A percentile compares a stretch with the other conserved stretches of the same genome.
Evolutionary conservation across 2,113 vertebrate species (phyloP).

Genomic region (Paratilapia polleni): DNA sequence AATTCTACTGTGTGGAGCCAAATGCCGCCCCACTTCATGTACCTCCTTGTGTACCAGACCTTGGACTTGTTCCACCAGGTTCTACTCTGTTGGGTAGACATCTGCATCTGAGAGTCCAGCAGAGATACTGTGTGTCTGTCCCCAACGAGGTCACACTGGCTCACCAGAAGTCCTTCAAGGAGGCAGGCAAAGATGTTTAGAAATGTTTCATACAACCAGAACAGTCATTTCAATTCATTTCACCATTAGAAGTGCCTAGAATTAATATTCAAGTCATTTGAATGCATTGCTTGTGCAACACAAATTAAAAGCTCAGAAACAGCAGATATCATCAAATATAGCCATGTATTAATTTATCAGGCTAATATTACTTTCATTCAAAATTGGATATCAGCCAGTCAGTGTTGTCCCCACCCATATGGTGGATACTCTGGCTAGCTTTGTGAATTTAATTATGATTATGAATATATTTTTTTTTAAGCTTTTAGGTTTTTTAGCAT

Average conservation of each 20-base stretch:
- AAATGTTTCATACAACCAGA: not conserved
- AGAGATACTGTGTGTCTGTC: slow-evolving; percentile 4
- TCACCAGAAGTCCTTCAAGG: not conserved
- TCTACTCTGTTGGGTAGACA: slow-evolving; percentile 43
- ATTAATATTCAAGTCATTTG: slow-evolving; percentile 19
- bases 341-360: slow-evolving; percentile 49
- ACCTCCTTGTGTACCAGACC: slow-evolving; percentile 83
- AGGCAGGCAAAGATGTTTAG: slow-evolving; percentile 12
- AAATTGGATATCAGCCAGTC: slow-evolving; percentile 39
- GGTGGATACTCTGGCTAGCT: not conserved
- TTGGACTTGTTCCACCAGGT: slow-evolving; percentile 68
- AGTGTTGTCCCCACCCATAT: slow-evolving; percentile 5
- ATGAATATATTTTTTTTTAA: not conserved
- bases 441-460: slow-evolving; percentile 40
- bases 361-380: slow-evolving; percentile 36
- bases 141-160: slow-evolving; percentile 12
- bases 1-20: slow-evolving; percentile 95
- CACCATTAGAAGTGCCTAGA: not conserved
- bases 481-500: not conserved
- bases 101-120: slow-evolving; percentile 51
- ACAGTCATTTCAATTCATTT: not conserved
- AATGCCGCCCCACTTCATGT: slow-evolving; percentile 89
- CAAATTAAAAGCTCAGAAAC: slow-evolving; percentile 45
- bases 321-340: slow-evolving; percentile 8
- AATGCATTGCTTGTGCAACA: slow-evolving; percentile 15